A percentile compares a stretch with the other conserved stretches of the same genome.
These are phyloP conservation scores for Drosophila setosimentum DNA, from an alignment of 2,888 invertebrate genomes.

Conservation along the genomic window DNA sequence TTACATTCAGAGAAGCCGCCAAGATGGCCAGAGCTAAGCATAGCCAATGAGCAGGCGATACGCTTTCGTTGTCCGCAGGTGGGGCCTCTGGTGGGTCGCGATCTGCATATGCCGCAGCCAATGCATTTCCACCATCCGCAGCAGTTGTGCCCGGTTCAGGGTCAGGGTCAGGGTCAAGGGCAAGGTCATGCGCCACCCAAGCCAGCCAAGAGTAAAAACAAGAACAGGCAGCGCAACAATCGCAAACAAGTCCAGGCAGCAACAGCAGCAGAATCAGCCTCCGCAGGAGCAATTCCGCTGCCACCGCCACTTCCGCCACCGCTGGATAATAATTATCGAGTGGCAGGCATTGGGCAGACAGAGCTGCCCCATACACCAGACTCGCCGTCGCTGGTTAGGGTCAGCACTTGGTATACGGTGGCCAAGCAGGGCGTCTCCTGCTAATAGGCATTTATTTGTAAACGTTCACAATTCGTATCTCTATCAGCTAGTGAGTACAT, in stretches of 20 bases:
- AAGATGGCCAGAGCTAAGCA: slow-evolving; percentile 72
- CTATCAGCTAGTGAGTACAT: slow-evolving; percentile 40
- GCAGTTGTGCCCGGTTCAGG: slow-evolving; percentile 59
- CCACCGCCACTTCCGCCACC: slow-evolving; percentile 25
- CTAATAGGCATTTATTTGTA: slow-evolving; percentile 66
- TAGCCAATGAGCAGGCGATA: slow-evolving; percentile 82
- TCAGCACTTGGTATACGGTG: slow-evolving; percentile 85
- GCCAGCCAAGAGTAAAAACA: slow-evolving; percentile 44
- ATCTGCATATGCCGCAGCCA: slow-evolving; percentile 74
- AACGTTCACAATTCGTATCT: slow-evolving; percentile 8
- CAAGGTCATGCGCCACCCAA: slow-evolving; percentile 38
- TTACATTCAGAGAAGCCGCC: slow-evolving; percentile 19
- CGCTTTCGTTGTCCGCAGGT: slow-evolving; percentile 84
- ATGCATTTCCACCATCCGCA: slow-evolving; percentile 83
- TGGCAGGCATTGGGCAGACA: slow-evolving; percentile 7
- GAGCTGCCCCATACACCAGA: slow-evolving; percentile 77
- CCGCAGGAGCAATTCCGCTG: slow-evolving; percentile 21
- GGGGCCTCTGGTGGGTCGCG: slow-evolving; percentile 80
- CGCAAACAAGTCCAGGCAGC: slow-evolving; percentile 17
- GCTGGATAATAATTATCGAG: slow-evolving; percentile 3
- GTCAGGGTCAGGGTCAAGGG: slow-evolving; percentile 24
- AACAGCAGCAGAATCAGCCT: slow-evolving; percentile 30
- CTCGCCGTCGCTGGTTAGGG: slow-evolving; percentile 85
- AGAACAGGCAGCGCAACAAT: slow-evolving; percentile 28
- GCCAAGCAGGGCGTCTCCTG: slow-evolving; percentile 86